Evolutionary conservation across 1,140 invertebrate species (phyloP).

Genomic region (Anagrus nilaparvatae): DNA sequence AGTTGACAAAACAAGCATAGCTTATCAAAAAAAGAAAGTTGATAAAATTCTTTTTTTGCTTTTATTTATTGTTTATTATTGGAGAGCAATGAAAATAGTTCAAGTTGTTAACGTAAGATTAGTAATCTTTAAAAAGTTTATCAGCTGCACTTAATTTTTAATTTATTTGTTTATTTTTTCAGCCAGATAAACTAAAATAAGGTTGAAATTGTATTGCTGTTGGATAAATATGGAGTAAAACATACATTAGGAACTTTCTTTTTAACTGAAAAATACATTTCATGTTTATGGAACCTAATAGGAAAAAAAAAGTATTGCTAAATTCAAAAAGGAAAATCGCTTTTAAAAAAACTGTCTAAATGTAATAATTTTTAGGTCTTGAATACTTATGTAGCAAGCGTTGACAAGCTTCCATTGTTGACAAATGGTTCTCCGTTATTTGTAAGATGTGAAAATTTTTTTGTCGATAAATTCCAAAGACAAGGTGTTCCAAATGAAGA

Average conservation of each 20-base stretch:
- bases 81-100: no score
- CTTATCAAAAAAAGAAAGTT: no score
- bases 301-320: constrained; percentile 95
- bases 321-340: constrained; percentile 21
- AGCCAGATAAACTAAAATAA: no score
- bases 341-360: neutral
- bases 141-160: no score
- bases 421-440: constrained; percentile 85
- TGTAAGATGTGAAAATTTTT: constrained; percentile 94
- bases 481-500: constrained; percentile 90
- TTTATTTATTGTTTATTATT: no score
- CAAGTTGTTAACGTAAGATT: no score
- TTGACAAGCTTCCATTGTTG: constrained; percentile 83
- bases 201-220: constrained; percentile 92
- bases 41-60: no score
- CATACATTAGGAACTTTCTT: constrained; percentile 85
- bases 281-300: constrained; percentile 88
- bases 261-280: constrained; percentile 89
- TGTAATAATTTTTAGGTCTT: no score
- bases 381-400: constrained; percentile 82
- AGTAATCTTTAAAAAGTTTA: no score
- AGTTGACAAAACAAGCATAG: no score
- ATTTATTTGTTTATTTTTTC: no score
- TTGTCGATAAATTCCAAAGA: constrained; percentile 81
- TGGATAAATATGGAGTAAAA: constrained; percentile 87